phyloP scores from a whole-genome alignment of 1,140 invertebrate species.

The Pachyrhynchus sulphureomaculatus region DNA sequence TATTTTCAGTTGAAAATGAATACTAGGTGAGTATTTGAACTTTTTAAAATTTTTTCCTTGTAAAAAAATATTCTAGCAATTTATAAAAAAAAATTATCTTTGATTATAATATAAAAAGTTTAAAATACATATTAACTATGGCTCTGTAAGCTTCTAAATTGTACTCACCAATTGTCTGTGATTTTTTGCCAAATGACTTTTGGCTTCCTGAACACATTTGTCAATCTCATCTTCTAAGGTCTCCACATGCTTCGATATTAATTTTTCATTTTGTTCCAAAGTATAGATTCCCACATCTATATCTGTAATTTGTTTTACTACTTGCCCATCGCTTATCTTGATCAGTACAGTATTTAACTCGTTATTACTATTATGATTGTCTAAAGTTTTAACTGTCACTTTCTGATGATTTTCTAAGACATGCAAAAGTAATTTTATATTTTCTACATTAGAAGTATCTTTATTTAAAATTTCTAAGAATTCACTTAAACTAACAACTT shows the following conservation, averaged over 20 bases:
- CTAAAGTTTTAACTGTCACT: constrained; percentile 26
- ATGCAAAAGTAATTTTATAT: constrained; percentile 42
- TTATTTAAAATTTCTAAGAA: constrained; percentile 32
- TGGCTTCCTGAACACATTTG: constrained; percentile 45
- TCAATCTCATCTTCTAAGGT: constrained; percentile 48
- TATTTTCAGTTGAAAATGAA: no score
- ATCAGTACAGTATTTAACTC: constrained; percentile 37
- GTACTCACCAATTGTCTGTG: constrained; percentile 47
- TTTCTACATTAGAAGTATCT: constrained; percentile 27
- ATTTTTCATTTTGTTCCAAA: constrained; percentile 49
- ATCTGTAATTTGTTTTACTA: constrained; percentile 39
- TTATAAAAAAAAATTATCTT: no score
- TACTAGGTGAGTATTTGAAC: no score
- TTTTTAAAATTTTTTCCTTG: no score
- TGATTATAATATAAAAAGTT: no score
- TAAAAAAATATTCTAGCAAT: no score
- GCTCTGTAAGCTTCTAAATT: no score
- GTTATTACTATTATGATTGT: constrained; percentile 17
- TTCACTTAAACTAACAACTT: constrained; percentile 41
- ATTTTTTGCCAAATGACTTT: constrained; percentile 45
- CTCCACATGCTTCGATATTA: constrained; percentile 47
- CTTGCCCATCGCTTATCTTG: constrained; percentile 41
- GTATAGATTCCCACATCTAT: constrained; percentile 46
- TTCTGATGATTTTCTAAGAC: constrained; percentile 36
- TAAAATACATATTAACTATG: no score